Base-by-base conservation (phyloP, 1,140 invertebrate species). In the Wasmannia auropunctata region DNA sequence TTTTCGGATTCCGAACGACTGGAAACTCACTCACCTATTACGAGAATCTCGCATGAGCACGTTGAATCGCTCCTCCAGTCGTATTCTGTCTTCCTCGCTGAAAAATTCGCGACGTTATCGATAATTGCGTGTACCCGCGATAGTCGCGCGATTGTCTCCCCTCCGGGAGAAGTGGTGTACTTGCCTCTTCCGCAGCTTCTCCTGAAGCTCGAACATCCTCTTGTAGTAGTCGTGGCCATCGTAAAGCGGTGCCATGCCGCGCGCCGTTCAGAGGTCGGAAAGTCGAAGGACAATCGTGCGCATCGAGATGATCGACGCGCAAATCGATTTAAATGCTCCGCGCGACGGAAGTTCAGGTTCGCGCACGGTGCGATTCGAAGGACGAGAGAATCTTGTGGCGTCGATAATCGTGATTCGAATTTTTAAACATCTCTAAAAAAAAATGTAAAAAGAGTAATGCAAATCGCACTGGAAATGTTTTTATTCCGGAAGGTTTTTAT, bases 41-140 rank as follows among this genome's bases (percentile, higher is more conserved):
- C 85, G 90, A 58, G 94, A 94, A 19, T 95, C 94, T 81, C 93
- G 90, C 7, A 93, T 84, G 19, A 95, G 85, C 34, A 93, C 58
- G 49, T 93, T 93, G 72, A 95, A 95, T 69, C 93, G 91, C 63
- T 94, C 92, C 69, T 95, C 95, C 72, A 95, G 80, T 46, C 91
- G 91, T 81, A 95, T 93, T 70, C 94, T 93, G 74, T 95, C 94
- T 79, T 95, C 94, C 74, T 95, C 94, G 65, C 95, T 95, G 46
- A 1, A 89, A 90, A 43, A 67, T 51, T 91, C 6, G 7, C 16
- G 54, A 60, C 19, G 28, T 49, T 63, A 76, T 62, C 11, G 14
- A 70, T 11, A 37, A 63, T 63, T n/a, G n/a, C 1, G 16, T 49
- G 1, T n/a, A 37, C 11, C 11, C 3, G 7, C 51, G 34, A 22